Percentiles rank a stretch among this genome's conserved stretches.
Evolutionary conservation across 1,140 invertebrate species (phyloP).

Genomic region (Drosophila leontia): DNA sequence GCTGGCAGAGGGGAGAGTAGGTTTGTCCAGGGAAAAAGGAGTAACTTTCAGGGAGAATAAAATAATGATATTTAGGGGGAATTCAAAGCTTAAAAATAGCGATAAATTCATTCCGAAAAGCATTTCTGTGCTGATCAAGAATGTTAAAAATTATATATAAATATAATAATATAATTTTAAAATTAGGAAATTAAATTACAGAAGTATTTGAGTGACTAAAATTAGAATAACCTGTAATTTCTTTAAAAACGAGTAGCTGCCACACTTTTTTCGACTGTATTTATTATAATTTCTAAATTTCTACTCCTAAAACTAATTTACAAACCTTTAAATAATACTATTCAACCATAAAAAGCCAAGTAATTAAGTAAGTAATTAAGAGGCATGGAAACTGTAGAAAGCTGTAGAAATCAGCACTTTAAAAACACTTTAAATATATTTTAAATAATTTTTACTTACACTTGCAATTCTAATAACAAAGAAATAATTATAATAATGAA

Average conservation of each 20-base stretch:
- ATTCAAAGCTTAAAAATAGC: no score
- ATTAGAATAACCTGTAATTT: no score
- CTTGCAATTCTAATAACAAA: not conserved
- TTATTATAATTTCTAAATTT: not conserved
- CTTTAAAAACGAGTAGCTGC: no score
- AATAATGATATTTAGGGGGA: not conserved
- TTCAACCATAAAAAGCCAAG: no score
- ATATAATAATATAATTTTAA: no score
- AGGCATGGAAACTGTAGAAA: not conserved
- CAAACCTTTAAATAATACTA: not conserved
- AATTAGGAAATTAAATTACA: no score
- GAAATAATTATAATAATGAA: no score
- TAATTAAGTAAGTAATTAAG: no score
- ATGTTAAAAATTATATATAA: no score
- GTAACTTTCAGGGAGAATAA: not conserved
- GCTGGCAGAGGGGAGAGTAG: not conserved
- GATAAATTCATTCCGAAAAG: no score
- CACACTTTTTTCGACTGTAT: not conserved
- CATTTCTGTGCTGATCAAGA: no score
- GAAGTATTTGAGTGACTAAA: no score
- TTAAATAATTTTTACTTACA: not conserved
- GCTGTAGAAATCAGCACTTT: not conserved
- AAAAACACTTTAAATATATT: not conserved
- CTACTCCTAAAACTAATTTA: not conserved
- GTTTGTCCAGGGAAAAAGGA: constrained; percentile 3